phyloP scores from a whole-genome alignment of 2,888 invertebrate species.

The Chrysolina haemoptera region DNA sequence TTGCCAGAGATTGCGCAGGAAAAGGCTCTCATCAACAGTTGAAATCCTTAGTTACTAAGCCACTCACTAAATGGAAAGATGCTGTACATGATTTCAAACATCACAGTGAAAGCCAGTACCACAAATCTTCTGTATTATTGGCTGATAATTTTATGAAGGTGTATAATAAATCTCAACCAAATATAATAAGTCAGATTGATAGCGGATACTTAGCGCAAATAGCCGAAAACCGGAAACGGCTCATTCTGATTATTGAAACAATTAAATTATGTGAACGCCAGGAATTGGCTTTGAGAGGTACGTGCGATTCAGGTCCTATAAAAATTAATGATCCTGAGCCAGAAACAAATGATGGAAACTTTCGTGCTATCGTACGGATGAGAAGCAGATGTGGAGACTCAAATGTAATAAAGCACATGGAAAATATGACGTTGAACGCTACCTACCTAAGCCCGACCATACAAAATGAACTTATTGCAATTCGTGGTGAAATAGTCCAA shows the following conservation, averaged over 20 bases:
- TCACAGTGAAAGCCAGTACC: conserved; percentile 9
- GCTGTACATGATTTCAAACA: conserved; percentile 9
- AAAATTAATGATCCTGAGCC: too few species aligned
- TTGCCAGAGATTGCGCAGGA: conserved; percentile 21
- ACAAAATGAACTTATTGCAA: conserved; percentile 27
- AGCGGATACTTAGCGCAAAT: conserved; percentile 9
- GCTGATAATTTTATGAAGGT: conserved; percentile 6
- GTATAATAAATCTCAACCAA: not conserved
- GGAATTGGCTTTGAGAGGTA: conserved; percentile 1
- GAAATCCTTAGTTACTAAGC: conserved; percentile 24
- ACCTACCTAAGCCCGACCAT: conserved; percentile 20
- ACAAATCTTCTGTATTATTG: conserved; percentile 2
- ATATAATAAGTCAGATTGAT: too few species aligned
- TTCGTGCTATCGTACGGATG: conserved; percentile 1
- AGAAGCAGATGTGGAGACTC: conserved; percentile 11
- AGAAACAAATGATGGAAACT: conserved; percentile 6
- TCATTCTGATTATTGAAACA: conserved; percentile 2
- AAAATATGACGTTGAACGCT: conserved; percentile 6
- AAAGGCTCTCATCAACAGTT: conserved; percentile 24
- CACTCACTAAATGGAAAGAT: conserved; percentile 8
- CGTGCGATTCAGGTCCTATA: not conserved
- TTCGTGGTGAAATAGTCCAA: conserved; percentile 24
- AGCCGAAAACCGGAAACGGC: conserved; percentile 4
- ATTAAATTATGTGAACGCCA: not conserved
- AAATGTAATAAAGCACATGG: conserved; percentile 8